phyloP scores from a whole-genome alignment of 2,797 vertebrate genomes.

The Lacerta viridis region DNA sequence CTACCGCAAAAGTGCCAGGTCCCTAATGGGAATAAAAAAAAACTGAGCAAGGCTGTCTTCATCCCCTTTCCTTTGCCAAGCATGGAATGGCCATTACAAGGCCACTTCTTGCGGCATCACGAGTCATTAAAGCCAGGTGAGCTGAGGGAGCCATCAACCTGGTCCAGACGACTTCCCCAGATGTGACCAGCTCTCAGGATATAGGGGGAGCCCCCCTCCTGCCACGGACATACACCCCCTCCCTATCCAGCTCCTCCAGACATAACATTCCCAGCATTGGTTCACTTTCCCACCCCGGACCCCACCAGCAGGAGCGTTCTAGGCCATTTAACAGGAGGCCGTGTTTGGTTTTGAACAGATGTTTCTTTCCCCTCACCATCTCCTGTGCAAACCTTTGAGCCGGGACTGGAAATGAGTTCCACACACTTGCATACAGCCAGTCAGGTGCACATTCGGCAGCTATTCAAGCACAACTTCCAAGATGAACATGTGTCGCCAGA shows the following conservation, averaged over 20 bases:
- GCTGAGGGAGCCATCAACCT: slow-evolving; percentile 85
- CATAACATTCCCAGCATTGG: slow-evolving; percentile 84
- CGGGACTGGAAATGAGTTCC: slow-evolving; percentile 67
- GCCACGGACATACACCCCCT: slow-evolving; percentile 76
- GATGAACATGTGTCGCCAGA: neutral
- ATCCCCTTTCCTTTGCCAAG: slow-evolving; percentile 71
- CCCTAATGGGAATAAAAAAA: slow-evolving; percentile 48
- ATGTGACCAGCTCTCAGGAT: slow-evolving; percentile 93
- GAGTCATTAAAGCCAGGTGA: slow-evolving; percentile 92
- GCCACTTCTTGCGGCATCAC: slow-evolving; percentile 89
- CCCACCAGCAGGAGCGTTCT: slow-evolving; percentile 81
- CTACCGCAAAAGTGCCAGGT: slow-evolving; percentile 44
- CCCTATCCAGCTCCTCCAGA: slow-evolving; percentile 80
- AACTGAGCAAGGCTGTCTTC: slow-evolving; percentile 57
- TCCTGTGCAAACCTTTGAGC: slow-evolving; percentile 66
- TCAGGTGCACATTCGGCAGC: slow-evolving; percentile 64
- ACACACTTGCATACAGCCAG: slow-evolving; percentile 68
- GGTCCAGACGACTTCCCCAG: slow-evolving; percentile 92
- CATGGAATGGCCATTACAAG: slow-evolving; percentile 93
- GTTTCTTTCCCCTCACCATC: slow-evolving; percentile 80
- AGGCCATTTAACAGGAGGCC: slow-evolving; percentile 86
- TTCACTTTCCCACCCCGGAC: slow-evolving; percentile 78
- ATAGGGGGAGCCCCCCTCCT: slow-evolving; percentile 82
- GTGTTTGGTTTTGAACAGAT: slow-evolving; percentile 86
- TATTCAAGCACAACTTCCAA: neutral